A percentile compares a stretch with the other conserved stretches of the same genome.
phyloP scores from a whole-genome alignment of 2,888 invertebrate species.

The Apodemia duryi region DNA sequence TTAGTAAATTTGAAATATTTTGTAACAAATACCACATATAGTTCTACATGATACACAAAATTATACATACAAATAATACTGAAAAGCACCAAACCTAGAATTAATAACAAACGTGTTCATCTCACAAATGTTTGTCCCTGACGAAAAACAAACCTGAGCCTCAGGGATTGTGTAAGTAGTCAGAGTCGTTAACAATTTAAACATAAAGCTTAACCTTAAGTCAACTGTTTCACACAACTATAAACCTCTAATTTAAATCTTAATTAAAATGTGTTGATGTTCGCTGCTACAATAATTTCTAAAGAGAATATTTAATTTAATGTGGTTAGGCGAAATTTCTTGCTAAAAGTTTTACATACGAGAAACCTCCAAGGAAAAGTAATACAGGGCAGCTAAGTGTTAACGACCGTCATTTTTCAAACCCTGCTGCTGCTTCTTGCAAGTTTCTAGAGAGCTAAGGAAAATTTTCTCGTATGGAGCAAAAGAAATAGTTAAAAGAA shows the following conservation, averaged over 20 bases:
- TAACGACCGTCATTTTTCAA: conserved; percentile 20
- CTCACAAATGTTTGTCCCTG: no score
- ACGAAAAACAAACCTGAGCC: no score
- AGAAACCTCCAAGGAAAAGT: conserved; percentile 15
- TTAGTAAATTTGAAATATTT: no score
- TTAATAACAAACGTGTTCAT: no score
- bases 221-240: background rate
- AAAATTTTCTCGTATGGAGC: background rate
- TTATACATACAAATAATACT: no score
- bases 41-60: no score
- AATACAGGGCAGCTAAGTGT: conserved; percentile 14
- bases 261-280: background rate
- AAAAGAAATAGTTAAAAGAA: background rate
- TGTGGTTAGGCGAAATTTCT: conserved; percentile 17
- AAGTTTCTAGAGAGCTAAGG: background rate
- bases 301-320: conserved; percentile 19
- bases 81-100: no score
- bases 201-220: background rate
- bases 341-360: conserved; percentile 18
- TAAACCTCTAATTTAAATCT: background rate
- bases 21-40: no score
- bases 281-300: no score
- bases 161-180: no score
- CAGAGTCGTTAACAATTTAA: no score
- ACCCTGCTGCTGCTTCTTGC: conserved; percentile 7